Base-by-base conservation (phyloP, 2,797 vertebrate genomes). In the Pangasius djambal region DNA sequence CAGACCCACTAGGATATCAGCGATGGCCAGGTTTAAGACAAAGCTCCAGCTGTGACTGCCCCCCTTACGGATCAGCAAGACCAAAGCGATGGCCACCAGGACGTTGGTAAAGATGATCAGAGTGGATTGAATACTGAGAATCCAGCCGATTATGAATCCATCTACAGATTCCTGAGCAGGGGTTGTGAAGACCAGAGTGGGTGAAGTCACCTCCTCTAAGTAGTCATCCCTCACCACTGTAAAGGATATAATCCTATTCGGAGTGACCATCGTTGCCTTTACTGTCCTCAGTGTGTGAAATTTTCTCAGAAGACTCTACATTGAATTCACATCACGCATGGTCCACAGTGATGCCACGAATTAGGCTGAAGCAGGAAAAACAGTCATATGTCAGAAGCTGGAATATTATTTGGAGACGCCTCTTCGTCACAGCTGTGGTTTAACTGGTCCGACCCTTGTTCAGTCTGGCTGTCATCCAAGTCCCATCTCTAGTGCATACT, bases 1-100 rank as follows among this genome's bases (percentile, higher is more conserved):
- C 72, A 98, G 88, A 0, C 98, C 98, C 67, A 98, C 97, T 83
- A 97, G 94, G 87, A 94, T 77, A 59, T 99, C 98, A 0, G 98
- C 97, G 37, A 98, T 74, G 0, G 98, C 96, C 28, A 99, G 90
- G 87, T 98, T 98, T 82, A 99, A 94, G 83, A 98, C 97, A 0
- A 98, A 98, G 74, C 95, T 97, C 94, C 97, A 97, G 90, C 96
- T 96, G 79, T 96, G 95, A 86, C 92, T 95, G 31, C 94, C 92
- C 0, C 91, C 97, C 90, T 94, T 98, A 1, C 92, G 93, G 87
- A 99, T 96, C 25, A 97, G 95, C 88, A 94, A 90, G 0, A 97
- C 92, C 28, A 98, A 92, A 5, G 96, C 93, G 0, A 94, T 31
- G 0, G 95, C 96, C 92, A 98, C 96, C 28, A 97, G 91, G n/a